Evolutionary conservation across 2,888 invertebrate genomes (phyloP).

Genomic region (Tiphia femorata): DNA sequence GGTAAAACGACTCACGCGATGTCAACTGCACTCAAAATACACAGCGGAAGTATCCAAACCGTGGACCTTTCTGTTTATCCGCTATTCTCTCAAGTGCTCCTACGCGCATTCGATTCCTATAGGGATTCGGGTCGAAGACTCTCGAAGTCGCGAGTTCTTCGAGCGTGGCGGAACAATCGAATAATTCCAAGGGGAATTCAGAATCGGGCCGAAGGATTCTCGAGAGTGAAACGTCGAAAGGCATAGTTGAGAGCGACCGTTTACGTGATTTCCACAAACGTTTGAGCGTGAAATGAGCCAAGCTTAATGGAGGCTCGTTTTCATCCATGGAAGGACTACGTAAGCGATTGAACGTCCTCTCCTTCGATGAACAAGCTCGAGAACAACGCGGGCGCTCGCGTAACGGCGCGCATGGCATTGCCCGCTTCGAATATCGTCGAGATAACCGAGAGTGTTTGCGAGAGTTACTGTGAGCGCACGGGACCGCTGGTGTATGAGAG

Average conservation of each 20-base stretch:
- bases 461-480: too few species aligned
- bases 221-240: slow-evolving; percentile 19
- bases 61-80: too few species aligned
- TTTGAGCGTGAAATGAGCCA: slow-evolving; percentile 41
- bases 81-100: too few species aligned
- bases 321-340: slow-evolving; percentile 30
- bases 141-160: too few species aligned
- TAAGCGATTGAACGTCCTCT: slow-evolving; percentile 38
- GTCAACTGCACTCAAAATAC: too few species aligned
- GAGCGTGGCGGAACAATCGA: too few species aligned
- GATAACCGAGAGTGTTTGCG: slow-evolving; percentile 41
- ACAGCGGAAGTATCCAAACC: too few species aligned
- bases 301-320: slow-evolving; percentile 43
- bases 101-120: too few species aligned
- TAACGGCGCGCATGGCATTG: slow-evolving; percentile 41
- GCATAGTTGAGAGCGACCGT: slow-evolving; percentile 10
- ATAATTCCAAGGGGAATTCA: too few species aligned
- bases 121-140: too few species aligned
- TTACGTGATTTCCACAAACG: slow-evolving; percentile 31
- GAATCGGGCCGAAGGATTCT: background rate
- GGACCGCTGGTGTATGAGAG: too few species aligned
- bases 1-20: too few species aligned
- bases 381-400: slow-evolving; percentile 25
- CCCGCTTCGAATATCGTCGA: slow-evolving; percentile 42
- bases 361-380: slow-evolving; percentile 39